Percentiles rank a stretch among this genome's conserved stretches.
These are phyloP conservation scores for Leptinotarsa peninsularis DNA, from an alignment of 2,888 invertebrate genomes.

Conservation along the genomic window DNA sequence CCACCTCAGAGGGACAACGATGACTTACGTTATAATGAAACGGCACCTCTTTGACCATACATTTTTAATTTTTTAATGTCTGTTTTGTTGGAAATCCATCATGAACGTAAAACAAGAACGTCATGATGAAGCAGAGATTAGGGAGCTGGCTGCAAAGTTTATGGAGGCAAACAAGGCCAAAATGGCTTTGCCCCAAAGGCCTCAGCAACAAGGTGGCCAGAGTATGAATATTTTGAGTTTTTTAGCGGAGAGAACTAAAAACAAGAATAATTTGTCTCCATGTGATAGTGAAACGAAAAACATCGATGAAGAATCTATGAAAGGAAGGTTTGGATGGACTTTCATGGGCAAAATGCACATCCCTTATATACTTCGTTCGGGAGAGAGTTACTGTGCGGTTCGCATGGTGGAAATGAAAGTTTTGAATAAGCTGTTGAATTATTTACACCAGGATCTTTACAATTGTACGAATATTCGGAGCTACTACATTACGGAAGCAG, in stretches of 20 bases:
- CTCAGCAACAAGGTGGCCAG: constrained; percentile 62
- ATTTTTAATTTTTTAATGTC: constrained; percentile 41
- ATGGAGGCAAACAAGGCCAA: constrained; percentile 72
- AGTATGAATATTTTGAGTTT: constrained; percentile 75
- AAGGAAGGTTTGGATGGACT: constrained; percentile 92
- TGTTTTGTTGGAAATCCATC: constrained; percentile 27
- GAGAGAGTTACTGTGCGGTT: constrained; percentile 92
- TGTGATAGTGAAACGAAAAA: constrained; percentile 57
- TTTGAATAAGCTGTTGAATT: constrained; percentile 88
- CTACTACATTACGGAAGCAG: constrained; percentile 92
- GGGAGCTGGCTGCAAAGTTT: constrained; percentile 88
- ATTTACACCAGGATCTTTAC: constrained; percentile 89
- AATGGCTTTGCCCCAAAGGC: constrained; percentile 66
- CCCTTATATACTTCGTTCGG: constrained; percentile 87
- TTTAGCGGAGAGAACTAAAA: constrained; percentile 64
- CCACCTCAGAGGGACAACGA: constrained; percentile 36
- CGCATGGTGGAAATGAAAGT: constrained; percentile 93
- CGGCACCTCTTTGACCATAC: constrained; percentile 37
- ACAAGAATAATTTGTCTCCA: constrained; percentile 60
- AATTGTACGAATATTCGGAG: constrained; percentile 92
- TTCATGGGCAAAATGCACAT: constrained; percentile 87
- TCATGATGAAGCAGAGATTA: constrained; percentile 89
- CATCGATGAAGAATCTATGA: constrained; percentile 80
- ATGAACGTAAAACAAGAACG: constrained; percentile 76
- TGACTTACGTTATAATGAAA: constrained; percentile 42